Percentiles rank a stretch among this genome's conserved stretches.
phyloP scores from a whole-genome alignment of 2,888 invertebrate genomes.

The Tridacna crocea region DNA sequence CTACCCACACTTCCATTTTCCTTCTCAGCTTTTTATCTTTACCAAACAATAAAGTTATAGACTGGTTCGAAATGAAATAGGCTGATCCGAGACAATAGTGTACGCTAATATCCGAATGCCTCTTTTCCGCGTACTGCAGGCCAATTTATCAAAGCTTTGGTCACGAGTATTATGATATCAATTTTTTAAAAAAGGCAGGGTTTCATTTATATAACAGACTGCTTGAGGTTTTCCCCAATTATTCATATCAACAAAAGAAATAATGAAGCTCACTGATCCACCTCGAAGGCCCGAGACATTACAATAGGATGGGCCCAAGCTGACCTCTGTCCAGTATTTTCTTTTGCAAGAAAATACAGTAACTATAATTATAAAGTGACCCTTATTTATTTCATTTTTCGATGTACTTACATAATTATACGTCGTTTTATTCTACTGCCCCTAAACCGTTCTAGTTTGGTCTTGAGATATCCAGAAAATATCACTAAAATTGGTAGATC shows the following conservation, averaged over 20 bases:
- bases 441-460: no score
- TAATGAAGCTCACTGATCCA: constrained; percentile 10
- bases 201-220: no score
- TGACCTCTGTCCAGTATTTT: constrained; percentile 9
- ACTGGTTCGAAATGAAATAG: no score
- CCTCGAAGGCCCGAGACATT: not conserved
- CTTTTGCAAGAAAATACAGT: not conserved
- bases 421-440: no score
- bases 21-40: no score
- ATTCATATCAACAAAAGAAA: constrained; percentile 10
- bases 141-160: not conserved
- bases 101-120: no score
- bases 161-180: constrained; percentile 14
- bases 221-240: not conserved
- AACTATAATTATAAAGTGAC: not conserved
- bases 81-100: no score
- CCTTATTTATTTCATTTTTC: not conserved
- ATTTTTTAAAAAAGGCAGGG: not conserved
- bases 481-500: no score
- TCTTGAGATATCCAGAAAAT: no score
- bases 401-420: not conserved
- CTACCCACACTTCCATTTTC: not conserved
- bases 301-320: constrained; percentile 3
- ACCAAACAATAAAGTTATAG: no score
- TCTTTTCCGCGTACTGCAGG: no score